Conservation (phyloP, 2,888 invertebrate genomes). For the Cartodere bifasciata region DNA sequence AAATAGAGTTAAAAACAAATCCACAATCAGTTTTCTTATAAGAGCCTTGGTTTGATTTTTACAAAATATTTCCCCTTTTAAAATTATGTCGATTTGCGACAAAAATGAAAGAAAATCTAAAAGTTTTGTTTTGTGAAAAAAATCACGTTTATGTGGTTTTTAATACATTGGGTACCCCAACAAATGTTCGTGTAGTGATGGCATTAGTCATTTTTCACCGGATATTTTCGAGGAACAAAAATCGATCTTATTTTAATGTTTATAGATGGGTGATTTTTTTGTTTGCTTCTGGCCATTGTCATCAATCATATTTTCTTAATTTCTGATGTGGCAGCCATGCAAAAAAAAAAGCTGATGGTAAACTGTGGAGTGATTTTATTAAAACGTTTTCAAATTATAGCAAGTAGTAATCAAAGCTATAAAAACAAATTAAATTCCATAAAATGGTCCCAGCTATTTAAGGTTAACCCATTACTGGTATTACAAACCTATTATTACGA, state of each 20-base stretch:
- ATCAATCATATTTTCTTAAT: constrained; percentile 26
- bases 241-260: too few relatives aligned
- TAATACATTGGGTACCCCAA: too few relatives aligned
- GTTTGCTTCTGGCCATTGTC: too few relatives aligned
- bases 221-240: constrained; percentile 26
- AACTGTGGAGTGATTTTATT: constrained; percentile 30
- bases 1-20: too few relatives aligned
- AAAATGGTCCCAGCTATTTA: constrained; percentile 36
- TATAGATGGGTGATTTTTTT: too few relatives aligned
- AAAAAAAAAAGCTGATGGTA: constrained; percentile 24
- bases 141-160: too few relatives aligned
- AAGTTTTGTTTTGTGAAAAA: too few relatives aligned
- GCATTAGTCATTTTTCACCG: constrained; percentile 35
- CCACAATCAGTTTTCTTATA: too few relatives aligned
- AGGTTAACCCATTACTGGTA: constrained; percentile 35
- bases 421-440: constrained; percentile 39
- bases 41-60: too few relatives aligned
- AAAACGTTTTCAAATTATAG: constrained; percentile 37
- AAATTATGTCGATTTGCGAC: too few relatives aligned
- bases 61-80: too few relatives aligned
- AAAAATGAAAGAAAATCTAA: too few relatives aligned
- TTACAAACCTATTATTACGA: constrained; percentile 35
- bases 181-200: constrained; percentile 35
- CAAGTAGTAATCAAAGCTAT: constrained; percentile 38
- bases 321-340: constrained; percentile 17